These are phyloP conservation scores for Actinostola sp. DNA, from an alignment of 92 coral and sea anemone genomes.

Conservation along the genomic window DNA sequence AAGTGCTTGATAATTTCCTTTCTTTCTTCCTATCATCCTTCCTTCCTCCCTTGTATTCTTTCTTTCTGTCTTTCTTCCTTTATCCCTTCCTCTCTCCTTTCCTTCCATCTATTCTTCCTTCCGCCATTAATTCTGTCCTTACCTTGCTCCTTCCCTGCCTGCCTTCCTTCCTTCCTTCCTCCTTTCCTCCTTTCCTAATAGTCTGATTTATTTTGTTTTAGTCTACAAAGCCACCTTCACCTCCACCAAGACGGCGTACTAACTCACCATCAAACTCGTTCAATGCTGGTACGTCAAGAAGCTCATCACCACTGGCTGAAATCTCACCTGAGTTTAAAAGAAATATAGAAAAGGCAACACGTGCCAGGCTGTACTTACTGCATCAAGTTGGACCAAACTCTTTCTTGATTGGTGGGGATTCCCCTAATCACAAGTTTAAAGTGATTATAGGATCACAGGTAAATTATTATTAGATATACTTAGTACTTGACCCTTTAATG, in stretches of 20 bases:
- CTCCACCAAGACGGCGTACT: conserved; percentile 82
- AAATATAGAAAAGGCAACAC: conserved; percentile 88
- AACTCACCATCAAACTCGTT: conserved; percentile 80
- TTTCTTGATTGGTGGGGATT: conserved; percentile 95
- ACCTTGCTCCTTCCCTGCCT: no score
- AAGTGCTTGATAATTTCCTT: no score
- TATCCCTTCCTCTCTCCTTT: no score
- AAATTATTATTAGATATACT: neutral
- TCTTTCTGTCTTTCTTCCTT: no score
- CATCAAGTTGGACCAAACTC: conserved; percentile 99
- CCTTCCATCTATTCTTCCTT: no score
- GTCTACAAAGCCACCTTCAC: conserved; percentile 71
- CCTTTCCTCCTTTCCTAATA: no score
- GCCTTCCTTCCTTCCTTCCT: no score
- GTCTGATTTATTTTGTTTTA: no score
- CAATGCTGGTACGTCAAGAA: conserved; percentile 70
- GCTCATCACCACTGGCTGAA: conserved; percentile 84
- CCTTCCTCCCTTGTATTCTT: no score
- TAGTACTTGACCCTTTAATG: neutral
- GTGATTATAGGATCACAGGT: conserved; percentile 99
- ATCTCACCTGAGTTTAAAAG: conserved; percentile 72
- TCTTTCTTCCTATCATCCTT: no score
- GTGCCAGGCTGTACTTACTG: conserved; percentile 90
- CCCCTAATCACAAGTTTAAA: conserved; percentile 93
- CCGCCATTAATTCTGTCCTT: no score